Conservation (phyloP, 2,113 vertebrate species). For the Pitta sordida region DNA sequence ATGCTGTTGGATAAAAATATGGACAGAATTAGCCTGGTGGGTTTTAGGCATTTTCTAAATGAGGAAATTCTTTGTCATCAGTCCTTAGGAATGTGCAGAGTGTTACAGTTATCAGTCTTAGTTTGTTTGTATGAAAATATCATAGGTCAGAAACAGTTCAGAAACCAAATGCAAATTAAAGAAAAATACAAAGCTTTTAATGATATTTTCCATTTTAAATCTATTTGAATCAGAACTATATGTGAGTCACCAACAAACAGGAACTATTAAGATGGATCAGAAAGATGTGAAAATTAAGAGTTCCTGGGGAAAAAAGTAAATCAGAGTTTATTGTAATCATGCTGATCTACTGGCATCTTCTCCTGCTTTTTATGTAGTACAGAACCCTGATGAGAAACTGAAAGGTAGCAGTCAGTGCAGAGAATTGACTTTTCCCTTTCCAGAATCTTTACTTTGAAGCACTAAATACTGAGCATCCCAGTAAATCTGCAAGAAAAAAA, state of each 20-base stretch:
- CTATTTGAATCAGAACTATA: background rate
- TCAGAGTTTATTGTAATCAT: background rate
- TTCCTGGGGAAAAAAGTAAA: background rate
- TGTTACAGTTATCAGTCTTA: constrained; percentile 22
- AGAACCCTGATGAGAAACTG: background rate
- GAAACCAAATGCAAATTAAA: constrained; percentile 2
- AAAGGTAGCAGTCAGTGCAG: background rate
- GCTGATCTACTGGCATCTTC: background rate
- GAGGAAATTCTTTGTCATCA: constrained; percentile 16
- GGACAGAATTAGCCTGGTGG: background rate
- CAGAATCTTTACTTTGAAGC: background rate
- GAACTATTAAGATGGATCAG: background rate
- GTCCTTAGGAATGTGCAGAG: constrained; percentile 8
- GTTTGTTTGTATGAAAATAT: constrained; percentile 42
- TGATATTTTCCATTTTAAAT: constrained; percentile 27
- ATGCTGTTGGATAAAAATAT: background rate
- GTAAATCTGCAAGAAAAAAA: background rate
- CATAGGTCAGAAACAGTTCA: constrained; percentile 40
- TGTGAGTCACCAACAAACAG: constrained; percentile 26
- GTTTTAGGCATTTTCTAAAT: constrained; percentile 30
- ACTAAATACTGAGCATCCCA: background rate
- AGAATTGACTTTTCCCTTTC: background rate
- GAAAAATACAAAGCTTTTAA: constrained; percentile 14
- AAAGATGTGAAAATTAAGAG: background rate
- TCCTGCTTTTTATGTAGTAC: background rate